Conservation (phyloP, 2,888 invertebrate genomes). For the Tanypteryx hageni region DNA sequence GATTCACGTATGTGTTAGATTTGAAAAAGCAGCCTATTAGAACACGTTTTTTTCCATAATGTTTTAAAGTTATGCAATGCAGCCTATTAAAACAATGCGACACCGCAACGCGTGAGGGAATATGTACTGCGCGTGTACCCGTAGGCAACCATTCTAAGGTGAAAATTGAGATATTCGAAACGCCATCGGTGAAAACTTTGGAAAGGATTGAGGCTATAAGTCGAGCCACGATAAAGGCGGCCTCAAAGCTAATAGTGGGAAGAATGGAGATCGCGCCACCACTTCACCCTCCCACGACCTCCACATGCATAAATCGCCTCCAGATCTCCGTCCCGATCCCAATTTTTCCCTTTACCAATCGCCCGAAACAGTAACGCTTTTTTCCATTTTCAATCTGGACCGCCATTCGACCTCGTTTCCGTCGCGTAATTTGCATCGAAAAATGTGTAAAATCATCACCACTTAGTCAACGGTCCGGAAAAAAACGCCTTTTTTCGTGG, state of each 20-base stretch:
- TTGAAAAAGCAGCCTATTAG: too few species aligned
- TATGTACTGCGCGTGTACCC: too few species aligned
- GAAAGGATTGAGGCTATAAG: too few species aligned
- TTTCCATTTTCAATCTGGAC: neutral
- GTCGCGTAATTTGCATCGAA: neutral
- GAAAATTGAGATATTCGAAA: too few species aligned
- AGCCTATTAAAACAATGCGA: too few species aligned
- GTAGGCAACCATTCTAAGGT: too few species aligned
- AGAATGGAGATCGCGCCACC: neutral
- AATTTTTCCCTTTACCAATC: neutral
- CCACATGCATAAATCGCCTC: neutral
- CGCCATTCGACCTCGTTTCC: neutral
- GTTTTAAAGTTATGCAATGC: too few species aligned
- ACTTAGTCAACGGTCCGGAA: neutral
- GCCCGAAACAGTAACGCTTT: neutral
- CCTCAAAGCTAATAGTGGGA: neutral
- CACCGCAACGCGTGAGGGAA: too few species aligned
- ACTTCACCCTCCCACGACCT: neutral
- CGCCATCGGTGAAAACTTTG: too few species aligned
- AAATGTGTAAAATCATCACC: slow-evolving; percentile 25
- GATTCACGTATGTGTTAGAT: too few species aligned
- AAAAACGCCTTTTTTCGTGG: neutral
- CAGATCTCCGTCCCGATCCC: neutral
- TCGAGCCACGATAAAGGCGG: neutral
- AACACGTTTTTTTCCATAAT: too few species aligned